Evolutionary conservation across 2,113 vertebrate species (phyloP).

Genomic region (Xenopus borealis): DNA sequence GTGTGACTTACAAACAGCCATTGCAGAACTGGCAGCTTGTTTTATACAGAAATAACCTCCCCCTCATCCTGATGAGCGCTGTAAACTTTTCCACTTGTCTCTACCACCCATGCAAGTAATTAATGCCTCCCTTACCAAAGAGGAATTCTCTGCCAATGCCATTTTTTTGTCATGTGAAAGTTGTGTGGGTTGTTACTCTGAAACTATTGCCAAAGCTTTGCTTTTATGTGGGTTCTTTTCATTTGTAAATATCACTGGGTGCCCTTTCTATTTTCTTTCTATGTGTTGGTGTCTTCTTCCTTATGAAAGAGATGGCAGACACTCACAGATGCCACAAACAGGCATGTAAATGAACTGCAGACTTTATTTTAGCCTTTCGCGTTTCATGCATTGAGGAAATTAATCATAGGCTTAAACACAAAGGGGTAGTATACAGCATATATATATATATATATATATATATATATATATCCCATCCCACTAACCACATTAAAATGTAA

Average conservation of each 20-base stretch:
- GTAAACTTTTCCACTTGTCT: conserved; percentile 17
- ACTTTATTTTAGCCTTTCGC: no score
- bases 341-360: no score
- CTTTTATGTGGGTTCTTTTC: background rate
- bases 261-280: background rate
- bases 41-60: background rate
- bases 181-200: background rate
- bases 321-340: no score
- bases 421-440: no score
- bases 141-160: conserved; percentile 4
- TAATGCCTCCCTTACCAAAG: conserved; percentile 5
- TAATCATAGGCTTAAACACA: no score
- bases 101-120: conserved; percentile 24
- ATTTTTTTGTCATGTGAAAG: background rate
- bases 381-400: no score
- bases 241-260: background rate
- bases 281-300: background rate
- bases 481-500: no score
- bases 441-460: no score
- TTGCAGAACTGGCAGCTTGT: conserved; percentile 25
- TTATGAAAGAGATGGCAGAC: background rate
- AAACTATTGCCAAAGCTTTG: background rate
- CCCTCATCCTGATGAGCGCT: conserved; percentile 17
- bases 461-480: no score
- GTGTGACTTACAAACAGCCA: conserved; percentile 5